Evolutionary conservation across 2,113 vertebrate species (phyloP).

Genomic region (Jacana jacana): DNA sequence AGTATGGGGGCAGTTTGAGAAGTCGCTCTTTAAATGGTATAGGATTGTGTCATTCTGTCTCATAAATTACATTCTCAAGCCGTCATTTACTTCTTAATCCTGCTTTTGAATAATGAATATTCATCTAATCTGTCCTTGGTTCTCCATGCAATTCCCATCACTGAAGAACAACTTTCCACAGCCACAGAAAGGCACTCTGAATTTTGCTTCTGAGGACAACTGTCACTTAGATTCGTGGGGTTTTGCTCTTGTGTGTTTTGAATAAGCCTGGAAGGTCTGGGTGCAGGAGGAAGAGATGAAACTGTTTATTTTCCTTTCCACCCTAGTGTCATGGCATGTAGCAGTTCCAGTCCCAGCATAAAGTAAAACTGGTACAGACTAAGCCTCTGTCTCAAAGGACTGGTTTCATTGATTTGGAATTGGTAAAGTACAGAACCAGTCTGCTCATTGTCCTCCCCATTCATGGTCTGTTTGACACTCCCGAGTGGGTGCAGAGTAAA

Average conservation of each 20-base stretch:
- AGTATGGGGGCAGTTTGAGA: conserved; percentile 22
- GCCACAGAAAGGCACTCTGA: neutral
- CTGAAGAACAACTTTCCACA: neutral
- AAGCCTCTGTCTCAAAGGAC: neutral
- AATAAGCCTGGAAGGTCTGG: neutral
- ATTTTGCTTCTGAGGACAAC: neutral
- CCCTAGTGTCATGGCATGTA: neutral
- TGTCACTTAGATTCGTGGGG: accelerated
- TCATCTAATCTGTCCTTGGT: neutral
- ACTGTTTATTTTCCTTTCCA: neutral
- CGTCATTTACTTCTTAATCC: neutral
- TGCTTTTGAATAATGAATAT: conserved; percentile 27
- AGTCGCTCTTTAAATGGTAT: conserved; percentile 23
- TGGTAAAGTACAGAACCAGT: neutral
- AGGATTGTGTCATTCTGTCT: conserved; percentile 29
- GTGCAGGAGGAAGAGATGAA: neutral
- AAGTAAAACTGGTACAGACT: neutral
- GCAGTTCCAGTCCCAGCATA: neutral
- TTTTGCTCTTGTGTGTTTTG: neutral
- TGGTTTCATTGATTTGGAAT: neutral
- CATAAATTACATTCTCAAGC: conserved; percentile 27
- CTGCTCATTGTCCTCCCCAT: neutral
- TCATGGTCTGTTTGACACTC: neutral
- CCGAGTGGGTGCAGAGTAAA: neutral
- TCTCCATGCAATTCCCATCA: neutral